phyloP scores from a whole-genome alignment of 2,888 invertebrate genomes.

The Mechanitis messenoides region DNA sequence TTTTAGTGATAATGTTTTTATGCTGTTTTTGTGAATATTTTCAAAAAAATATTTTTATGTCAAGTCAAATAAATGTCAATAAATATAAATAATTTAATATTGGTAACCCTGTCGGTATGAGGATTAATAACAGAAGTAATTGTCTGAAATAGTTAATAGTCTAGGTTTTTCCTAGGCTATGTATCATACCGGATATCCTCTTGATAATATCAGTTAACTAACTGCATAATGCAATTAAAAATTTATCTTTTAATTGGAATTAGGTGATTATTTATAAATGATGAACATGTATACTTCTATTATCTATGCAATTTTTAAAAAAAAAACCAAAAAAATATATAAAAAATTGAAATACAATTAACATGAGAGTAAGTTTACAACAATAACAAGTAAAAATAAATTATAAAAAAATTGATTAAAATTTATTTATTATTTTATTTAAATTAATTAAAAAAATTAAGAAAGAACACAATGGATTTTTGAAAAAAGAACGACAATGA shows the following conservation, averaged over 20 bases:
- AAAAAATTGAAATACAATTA: no score
- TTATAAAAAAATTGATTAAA: no score
- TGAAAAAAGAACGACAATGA: no score
- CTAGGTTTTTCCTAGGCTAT: constrained; percentile 23
- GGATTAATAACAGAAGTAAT: constrained; percentile 6
- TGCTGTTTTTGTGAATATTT: no score
- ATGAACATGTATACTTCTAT: background rate
- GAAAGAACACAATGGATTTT: no score
- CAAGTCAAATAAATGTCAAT: background rate
- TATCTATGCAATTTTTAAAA: background rate
- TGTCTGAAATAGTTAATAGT: constrained; percentile 9
- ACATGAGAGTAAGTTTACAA: no score
- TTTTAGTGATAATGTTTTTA: no score
- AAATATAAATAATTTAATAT: background rate
- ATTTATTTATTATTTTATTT: no score
- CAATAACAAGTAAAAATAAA: no score
- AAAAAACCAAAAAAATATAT: background rate
- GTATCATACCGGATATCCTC: constrained; percentile 26
- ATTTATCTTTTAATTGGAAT: background rate
- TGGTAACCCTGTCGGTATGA: background rate
- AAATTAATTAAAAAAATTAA: no score
- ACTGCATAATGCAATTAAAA: constrained; percentile 10
- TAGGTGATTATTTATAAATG: no score
- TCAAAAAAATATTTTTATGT: background rate
- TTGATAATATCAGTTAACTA: constrained; percentile 23